Evolutionary conservation across 2,797 vertebrate species (phyloP).

Genomic region (Ceryle rudis): DNA sequence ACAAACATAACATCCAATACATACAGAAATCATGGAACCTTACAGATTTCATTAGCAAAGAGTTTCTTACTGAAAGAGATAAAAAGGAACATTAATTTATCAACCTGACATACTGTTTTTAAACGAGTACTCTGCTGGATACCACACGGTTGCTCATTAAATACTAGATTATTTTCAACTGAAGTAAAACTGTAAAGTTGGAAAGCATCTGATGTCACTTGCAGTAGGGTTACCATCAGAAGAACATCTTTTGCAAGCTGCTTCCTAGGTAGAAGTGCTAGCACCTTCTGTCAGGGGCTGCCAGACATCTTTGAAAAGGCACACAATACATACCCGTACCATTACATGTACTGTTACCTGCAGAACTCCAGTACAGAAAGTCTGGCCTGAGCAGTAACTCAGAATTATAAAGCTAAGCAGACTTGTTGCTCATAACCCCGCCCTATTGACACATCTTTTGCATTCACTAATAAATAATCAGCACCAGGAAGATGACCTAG

Average conservation of each 20-base stretch:
- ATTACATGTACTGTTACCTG: neutral
- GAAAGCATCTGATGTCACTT: neutral
- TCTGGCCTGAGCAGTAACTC: neutral
- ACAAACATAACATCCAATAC: neutral
- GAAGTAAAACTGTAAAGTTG: accelerated
- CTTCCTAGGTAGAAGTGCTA: neutral
- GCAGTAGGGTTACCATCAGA: neutral
- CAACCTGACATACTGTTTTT: neutral
- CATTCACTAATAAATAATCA: neutral
- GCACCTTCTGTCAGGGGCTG: neutral
- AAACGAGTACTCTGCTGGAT: neutral
- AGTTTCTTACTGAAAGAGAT: neutral
- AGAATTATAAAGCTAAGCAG: neutral
- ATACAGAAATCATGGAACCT: neutral
- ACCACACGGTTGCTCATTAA: neutral
- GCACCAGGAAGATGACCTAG: neutral
- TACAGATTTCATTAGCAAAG: neutral
- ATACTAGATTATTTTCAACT: neutral
- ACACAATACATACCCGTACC: accelerated
- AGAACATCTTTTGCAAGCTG: neutral
- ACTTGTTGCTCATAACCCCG: neutral
- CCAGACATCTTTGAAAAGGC: neutral
- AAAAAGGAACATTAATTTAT: neutral
- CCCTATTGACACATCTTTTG: neutral
- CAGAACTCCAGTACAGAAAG: neutral